Base-by-base conservation (phyloP, 2,797 vertebrate species). In the Valencia hispanica region DNA sequence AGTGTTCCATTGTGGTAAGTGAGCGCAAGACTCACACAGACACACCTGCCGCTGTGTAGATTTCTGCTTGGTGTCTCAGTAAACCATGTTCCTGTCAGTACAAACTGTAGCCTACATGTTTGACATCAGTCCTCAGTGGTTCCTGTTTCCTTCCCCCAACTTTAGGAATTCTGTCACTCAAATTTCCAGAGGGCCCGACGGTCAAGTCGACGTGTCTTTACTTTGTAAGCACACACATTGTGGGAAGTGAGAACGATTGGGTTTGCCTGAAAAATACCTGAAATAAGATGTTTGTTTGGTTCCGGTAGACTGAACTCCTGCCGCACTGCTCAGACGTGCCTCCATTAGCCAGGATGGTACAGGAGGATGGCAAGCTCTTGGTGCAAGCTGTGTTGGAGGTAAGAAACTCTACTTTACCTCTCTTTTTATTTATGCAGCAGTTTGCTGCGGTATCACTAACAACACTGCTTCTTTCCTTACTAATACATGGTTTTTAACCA, bases 1-100 rank as follows among this genome's bases (percentile, higher is more conserved):
- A 15, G 95, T 99, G 84, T 99, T 98, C 93, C 98, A 99, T 83
- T 99, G 98, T 92, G 98, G 98, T 99, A 94, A 98, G 98, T 97
- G 82, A 74, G 53, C 69, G 25, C 63, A 63, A 63, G 10, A 39
- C 47, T 71, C 50, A 72, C 51, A 85, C 47, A 84, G 45, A 68
- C 70, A 34, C 68, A 50, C 70, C 61, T 59, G 32, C 27, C 14
- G 68, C 36, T 25, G 63, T 79, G 72, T 73, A 66, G 36, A 20
- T 45, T 8, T 27, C 59, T 22, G 25, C 22, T 65, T 71, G 18
- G 18, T 47, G 75, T 72, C 57, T 41, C 76, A 48, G 41, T 7
- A 18, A 77, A 27, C 14, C 15, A 11, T 47, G 59, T 18, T 59
- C 27, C 32, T 63, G 30, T 34, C 30, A 87, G 81, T 80, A 73